Conservation (phyloP, 2,888 invertebrate genomes). For the Pemphredon lugubris region DNA sequence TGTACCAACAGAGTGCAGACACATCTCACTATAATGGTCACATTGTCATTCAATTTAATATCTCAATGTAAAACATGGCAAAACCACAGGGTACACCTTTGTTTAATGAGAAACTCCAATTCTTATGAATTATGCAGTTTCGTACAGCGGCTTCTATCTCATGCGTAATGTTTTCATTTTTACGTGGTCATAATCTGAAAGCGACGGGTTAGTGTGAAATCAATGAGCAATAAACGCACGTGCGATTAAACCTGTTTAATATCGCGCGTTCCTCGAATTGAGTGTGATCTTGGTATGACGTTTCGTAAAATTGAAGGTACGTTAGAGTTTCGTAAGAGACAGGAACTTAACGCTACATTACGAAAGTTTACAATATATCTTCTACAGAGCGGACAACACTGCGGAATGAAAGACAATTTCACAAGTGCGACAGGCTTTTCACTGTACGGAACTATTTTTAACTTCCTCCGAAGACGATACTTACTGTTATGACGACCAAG, state of each 20-base stretch:
- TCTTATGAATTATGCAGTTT: slow-evolving; percentile 20
- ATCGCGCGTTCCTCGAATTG: too few species aligned
- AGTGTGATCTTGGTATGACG: slow-evolving; percentile 1
- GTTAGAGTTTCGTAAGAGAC: background rate
- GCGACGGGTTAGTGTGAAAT: slow-evolving; percentile 25
- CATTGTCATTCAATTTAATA: slow-evolving; percentile 19
- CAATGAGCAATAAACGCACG: too few species aligned
- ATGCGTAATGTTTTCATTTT: slow-evolving; percentile 27
- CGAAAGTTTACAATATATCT: slow-evolving; percentile 15
- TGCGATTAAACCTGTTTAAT: too few species aligned
- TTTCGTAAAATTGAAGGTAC: slow-evolving; percentile 10
- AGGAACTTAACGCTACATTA: slow-evolving; percentile 6
- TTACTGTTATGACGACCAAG: slow-evolving; percentile 74
- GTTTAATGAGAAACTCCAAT: slow-evolving; percentile 7
- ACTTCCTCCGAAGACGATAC: slow-evolving; percentile 71
- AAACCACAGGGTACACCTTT: slow-evolving; percentile 17
- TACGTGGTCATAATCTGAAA: slow-evolving; percentile 53
- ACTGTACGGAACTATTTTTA: slow-evolving; percentile 75
- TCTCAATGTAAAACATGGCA: slow-evolving; percentile 18
- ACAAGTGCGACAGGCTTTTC: slow-evolving; percentile 50
- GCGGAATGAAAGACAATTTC: slow-evolving; percentile 33
- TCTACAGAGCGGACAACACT: slow-evolving; percentile 9
- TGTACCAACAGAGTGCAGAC: slow-evolving; percentile 26
- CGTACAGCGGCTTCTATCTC: slow-evolving; percentile 28
- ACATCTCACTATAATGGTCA: slow-evolving; percentile 41